phyloP scores from a whole-genome alignment of 2,888 invertebrate species.

The Cactoblastis cactorum region DNA sequence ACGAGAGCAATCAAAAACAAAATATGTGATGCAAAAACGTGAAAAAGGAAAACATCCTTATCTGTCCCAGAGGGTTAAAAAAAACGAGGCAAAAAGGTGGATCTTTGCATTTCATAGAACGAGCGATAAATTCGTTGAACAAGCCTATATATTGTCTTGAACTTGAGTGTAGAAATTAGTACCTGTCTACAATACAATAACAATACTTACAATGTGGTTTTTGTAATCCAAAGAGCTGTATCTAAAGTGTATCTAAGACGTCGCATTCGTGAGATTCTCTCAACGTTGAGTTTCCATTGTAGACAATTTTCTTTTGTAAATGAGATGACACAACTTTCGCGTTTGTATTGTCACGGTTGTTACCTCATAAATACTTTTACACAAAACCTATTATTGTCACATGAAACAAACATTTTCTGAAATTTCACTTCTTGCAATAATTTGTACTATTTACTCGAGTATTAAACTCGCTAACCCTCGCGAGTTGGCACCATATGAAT shows the following conservation, averaged over 20 bases:
- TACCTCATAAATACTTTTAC: neutral
- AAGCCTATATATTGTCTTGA: conserved; percentile 13
- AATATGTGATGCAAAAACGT: conserved; percentile 1
- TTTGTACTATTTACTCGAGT: too few relatives aligned
- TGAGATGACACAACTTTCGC: conserved; percentile 33
- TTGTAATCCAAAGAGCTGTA: conserved; percentile 53
- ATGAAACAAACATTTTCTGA: too few relatives aligned
- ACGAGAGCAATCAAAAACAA: neutral
- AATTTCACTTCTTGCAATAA: too few relatives aligned
- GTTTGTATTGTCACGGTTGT: conserved; percentile 18
- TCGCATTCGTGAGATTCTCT: conserved; percentile 40
- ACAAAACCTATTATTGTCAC: too few relatives aligned
- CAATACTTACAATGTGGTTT: conserved; percentile 52
- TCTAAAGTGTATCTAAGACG: conserved; percentile 30
- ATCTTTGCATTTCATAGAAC: conserved; percentile 13
- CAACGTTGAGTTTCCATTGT: conserved; percentile 43
- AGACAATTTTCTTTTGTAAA: conserved; percentile 43
- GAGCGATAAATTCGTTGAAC: conserved; percentile 25
- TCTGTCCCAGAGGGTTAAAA: conserved; percentile 24
- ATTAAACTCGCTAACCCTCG: too few relatives aligned
- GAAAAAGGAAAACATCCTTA: conserved; percentile 15
- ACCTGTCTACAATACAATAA: conserved; percentile 55
- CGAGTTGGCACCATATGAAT: too few relatives aligned
- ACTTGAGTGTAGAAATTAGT: conserved; percentile 46
- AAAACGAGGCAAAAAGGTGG: conserved; percentile 20